These are phyloP conservation scores for Muntiacus muntjak DNA, from an alignment of 2,113 vertebrate genomes.

Conservation along the genomic window DNA sequence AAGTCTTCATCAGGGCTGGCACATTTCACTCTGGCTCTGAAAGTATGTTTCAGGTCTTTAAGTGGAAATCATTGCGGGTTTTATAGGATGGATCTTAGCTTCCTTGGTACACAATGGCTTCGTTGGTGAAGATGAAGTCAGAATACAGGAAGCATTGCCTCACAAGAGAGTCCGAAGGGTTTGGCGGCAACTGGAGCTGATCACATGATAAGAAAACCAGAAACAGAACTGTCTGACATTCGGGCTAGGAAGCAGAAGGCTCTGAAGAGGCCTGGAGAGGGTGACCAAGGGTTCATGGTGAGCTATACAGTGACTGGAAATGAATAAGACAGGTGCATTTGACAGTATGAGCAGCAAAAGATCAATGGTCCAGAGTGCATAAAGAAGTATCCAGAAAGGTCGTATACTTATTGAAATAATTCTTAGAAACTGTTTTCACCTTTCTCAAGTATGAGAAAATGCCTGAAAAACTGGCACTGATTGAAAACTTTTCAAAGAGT, in stretches of 20 bases:
- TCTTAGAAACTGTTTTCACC: background rate
- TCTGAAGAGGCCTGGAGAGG: background rate
- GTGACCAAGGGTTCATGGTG: background rate
- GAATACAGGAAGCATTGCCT: slow-evolving; percentile 40
- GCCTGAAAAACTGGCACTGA: background rate
- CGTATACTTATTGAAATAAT: background rate
- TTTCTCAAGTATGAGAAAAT: background rate
- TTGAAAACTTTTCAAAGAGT: background rate
- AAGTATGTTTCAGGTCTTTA: background rate
- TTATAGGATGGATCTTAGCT: slow-evolving; percentile 45
- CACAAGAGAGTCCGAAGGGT: slow-evolving; percentile 18
- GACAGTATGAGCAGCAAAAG: background rate
- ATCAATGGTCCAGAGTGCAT: background rate
- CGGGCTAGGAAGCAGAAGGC: background rate
- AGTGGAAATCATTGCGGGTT: background rate
- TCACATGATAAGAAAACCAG: background rate
- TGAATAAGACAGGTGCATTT: background rate
- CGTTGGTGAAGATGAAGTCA: background rate
- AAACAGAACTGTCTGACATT: background rate
- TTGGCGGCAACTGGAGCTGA: background rate
- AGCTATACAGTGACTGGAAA: background rate
- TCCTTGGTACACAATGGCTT: background rate
- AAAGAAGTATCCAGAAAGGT: background rate
- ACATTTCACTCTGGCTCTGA: slow-evolving; percentile 69
- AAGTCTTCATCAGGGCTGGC: slow-evolving; percentile 52